Evolutionary conservation across 2,113 vertebrate species (phyloP).

Genomic region (Euleptes europaea): DNA sequence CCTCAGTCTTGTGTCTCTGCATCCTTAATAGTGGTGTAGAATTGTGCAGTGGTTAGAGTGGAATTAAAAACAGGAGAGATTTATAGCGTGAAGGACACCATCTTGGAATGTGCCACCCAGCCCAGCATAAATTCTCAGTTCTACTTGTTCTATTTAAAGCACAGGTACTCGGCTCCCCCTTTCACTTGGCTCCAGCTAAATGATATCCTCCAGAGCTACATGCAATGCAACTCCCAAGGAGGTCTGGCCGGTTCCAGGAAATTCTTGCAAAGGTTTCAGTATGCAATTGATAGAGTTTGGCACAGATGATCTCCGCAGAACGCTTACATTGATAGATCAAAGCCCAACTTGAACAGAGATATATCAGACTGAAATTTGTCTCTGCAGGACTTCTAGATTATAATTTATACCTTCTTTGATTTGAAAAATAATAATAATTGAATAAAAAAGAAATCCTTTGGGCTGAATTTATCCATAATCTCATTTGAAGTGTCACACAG

Average conservation of each 20-base stretch:
- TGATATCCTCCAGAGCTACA: neutral
- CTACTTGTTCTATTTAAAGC: no score
- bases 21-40: no score
- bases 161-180: neutral
- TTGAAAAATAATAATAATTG: neutral
- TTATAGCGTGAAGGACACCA: neutral
- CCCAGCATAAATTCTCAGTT: neutral
- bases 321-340: neutral
- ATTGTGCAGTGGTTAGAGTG: no score
- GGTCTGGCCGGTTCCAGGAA: neutral
- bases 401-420: neutral
- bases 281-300: neutral
- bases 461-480: neutral
- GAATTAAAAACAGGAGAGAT: no score
- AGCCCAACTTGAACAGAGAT: neutral
- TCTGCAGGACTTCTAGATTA: neutral
- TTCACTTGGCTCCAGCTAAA: neutral
- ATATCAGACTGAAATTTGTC: neutral
- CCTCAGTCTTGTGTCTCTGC: no score
- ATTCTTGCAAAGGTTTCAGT: neutral
- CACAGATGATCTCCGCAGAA: neutral
- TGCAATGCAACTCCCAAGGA: neutral
- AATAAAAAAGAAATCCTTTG: neutral
- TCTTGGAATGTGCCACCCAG: neutral
- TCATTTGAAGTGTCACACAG: conserved; percentile 1